Conservation (phyloP, 1,140 invertebrate species). For the Drosophila tsacasi region DNA sequence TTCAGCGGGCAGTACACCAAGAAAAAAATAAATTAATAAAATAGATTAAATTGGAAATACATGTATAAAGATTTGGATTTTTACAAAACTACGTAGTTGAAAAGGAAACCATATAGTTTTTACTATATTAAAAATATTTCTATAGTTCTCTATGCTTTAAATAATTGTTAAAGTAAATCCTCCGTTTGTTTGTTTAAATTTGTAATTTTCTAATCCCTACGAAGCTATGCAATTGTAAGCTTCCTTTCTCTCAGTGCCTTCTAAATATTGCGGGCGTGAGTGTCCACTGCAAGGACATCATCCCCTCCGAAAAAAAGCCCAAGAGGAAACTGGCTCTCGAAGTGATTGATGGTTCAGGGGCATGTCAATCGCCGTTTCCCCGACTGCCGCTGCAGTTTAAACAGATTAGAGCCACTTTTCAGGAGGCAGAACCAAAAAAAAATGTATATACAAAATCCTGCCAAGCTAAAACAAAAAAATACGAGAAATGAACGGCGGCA, state of each 20-base stretch:
- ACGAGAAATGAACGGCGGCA: constrained; percentile 12
- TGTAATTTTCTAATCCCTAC: too few species aligned
- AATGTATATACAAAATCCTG: not conserved
- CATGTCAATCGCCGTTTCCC: constrained; percentile 73
- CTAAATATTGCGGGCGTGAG: constrained; percentile 14
- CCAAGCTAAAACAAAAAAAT: constrained; percentile 23
- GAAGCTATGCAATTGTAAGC: too few species aligned
- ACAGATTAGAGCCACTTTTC: constrained; percentile 82
- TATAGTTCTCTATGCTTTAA: too few species aligned
- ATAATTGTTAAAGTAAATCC: too few species aligned
- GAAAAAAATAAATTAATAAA: not conserved
- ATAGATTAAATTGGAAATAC: not conserved
- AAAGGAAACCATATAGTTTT: fast-evolving
- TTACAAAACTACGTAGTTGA: not conserved
- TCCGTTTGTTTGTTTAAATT: too few species aligned
- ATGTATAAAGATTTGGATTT: fast-evolving
- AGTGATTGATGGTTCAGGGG: constrained; percentile 80
- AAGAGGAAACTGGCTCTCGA: constrained; percentile 9
- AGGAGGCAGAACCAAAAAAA: constrained; percentile 10
- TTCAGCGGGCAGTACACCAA: constrained; percentile 2
- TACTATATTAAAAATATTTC: too few species aligned
- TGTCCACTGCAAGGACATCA: constrained; percentile 57
- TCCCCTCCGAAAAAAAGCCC: not conserved
- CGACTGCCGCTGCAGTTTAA: constrained; percentile 71
- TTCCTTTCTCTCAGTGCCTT: not conserved